Conservation (phyloP, 2,797 vertebrate species). For the Bradypodion ventrale region DNA sequence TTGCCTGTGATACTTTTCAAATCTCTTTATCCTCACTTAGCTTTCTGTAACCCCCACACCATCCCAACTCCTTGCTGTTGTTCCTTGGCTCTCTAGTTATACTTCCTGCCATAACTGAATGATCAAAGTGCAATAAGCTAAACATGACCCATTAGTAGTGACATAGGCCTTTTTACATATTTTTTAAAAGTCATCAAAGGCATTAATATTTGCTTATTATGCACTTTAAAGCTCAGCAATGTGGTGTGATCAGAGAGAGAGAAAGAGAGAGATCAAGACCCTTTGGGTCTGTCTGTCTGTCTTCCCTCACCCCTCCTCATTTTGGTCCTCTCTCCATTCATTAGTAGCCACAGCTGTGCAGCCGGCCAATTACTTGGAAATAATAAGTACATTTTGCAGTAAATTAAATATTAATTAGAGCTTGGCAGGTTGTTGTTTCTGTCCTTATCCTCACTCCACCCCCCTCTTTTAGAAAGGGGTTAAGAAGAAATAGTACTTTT, state of each 20-base stretch:
- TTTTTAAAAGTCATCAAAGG: constrained; percentile 53
- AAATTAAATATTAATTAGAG: constrained; percentile 80
- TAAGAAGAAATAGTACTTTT: constrained; percentile 24
- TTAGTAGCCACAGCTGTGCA: constrained; percentile 76
- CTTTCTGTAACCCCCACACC: not conserved
- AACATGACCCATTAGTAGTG: constrained; percentile 61
- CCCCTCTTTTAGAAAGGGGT: constrained; percentile 22
- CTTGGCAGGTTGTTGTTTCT: constrained; percentile 61
- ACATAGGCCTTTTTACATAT: constrained; percentile 52
- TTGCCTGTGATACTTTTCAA: constrained; percentile 63
- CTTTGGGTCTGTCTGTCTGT: constrained; percentile 20
- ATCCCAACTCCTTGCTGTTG: not conserved
- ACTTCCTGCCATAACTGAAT: constrained; percentile 61
- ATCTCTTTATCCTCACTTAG: constrained; percentile 33
- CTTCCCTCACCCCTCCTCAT: constrained; percentile 36
- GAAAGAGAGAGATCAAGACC: constrained; percentile 38
- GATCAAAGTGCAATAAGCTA: constrained; percentile 69
- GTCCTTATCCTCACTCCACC: constrained; percentile 34
- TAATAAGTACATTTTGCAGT: constrained; percentile 78
- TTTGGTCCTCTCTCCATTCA: constrained; percentile 65
- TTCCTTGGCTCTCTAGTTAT: constrained; percentile 47
- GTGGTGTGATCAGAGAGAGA: constrained; percentile 62
- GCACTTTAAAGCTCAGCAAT: constrained; percentile 61
- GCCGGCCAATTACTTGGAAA: constrained; percentile 73
- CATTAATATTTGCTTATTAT: constrained; percentile 70